These are phyloP conservation scores for Pseudonaja textilis DNA, from an alignment of 2,113 vertebrate genomes.

Conservation along the genomic window DNA sequence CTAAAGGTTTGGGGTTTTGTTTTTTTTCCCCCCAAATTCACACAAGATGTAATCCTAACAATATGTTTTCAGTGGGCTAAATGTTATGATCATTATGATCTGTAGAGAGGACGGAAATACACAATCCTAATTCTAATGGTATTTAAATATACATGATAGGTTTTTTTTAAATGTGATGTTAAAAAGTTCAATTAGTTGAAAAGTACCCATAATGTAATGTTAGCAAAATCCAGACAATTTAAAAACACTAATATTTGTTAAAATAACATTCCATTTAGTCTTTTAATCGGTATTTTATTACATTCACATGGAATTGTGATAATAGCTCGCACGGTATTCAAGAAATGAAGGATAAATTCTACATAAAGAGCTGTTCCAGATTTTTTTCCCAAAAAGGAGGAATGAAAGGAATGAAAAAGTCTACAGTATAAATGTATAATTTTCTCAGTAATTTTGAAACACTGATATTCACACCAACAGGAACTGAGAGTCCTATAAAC, in stretches of 20 bases:
- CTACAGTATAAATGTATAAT: neutral
- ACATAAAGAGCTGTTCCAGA: conserved; percentile 26
- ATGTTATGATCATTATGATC: conserved; percentile 10
- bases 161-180: conserved; percentile 10
- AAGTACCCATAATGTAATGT: conserved; percentile 43
- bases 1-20: neutral
- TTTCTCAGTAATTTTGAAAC: conserved; percentile 49
- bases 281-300: conserved; percentile 24
- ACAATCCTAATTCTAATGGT: conserved; percentile 34
- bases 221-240: conserved; percentile 46
- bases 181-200: conserved; percentile 24
- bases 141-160: conserved; percentile 13
- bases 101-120: conserved; percentile 32
- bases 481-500: conserved; percentile 62
- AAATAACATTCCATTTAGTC: conserved; percentile 46
- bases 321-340: conserved; percentile 53
- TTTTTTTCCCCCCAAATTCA: neutral
- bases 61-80: conserved; percentile 5
- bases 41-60: conserved; percentile 11
- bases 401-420: conserved; percentile 37
- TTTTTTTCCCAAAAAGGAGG: conserved; percentile 40
- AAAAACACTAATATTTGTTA: conserved; percentile 47
- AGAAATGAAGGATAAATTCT: conserved; percentile 35
- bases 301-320: conserved; percentile 38
- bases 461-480: conserved; percentile 50